phyloP scores from a whole-genome alignment of 2,888 invertebrate species.

The Microctonus hyperodae region DNA sequence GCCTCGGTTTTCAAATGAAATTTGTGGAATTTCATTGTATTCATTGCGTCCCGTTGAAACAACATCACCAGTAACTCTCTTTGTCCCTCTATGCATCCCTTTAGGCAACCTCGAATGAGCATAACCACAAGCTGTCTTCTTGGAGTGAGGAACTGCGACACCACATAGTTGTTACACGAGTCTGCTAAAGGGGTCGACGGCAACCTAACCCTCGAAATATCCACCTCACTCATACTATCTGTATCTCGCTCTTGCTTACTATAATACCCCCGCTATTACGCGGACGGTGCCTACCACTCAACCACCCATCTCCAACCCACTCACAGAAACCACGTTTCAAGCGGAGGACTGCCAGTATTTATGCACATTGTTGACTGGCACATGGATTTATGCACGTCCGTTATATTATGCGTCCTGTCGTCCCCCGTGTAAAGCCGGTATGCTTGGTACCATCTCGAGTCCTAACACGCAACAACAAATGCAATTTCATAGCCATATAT shows the following conservation, averaged over 20 bases:
- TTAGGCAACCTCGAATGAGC: constrained; percentile 46
- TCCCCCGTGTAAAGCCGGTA: constrained; percentile 56
- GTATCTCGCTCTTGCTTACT: neutral
- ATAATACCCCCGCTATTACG: constrained; percentile 19
- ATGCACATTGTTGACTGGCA: constrained; percentile 64
- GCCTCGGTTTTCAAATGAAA: constrained; percentile 22
- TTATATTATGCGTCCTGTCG: constrained; percentile 62
- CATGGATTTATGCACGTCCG: constrained; percentile 63
- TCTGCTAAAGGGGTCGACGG: constrained; percentile 36
- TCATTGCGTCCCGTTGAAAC: constrained; percentile 18
- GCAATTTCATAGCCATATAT: constrained; percentile 36
- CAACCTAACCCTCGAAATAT: constrained; percentile 42
- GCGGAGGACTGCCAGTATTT: constrained; percentile 57
- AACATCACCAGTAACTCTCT: constrained; percentile 10
- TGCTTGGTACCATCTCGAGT: constrained; percentile 57
- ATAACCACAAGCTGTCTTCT: constrained; percentile 55
- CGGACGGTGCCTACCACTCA: constrained; percentile 36
- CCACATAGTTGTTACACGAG: constrained; percentile 53
- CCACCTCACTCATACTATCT: constrained; percentile 33
- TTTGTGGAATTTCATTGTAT: constrained; percentile 18
- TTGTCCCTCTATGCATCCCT: neutral
- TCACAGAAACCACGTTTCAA: constrained; percentile 55
- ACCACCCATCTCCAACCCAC: constrained; percentile 34
- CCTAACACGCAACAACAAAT: constrained; percentile 56
- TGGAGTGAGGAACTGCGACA: constrained; percentile 55